phyloP scores from a whole-genome alignment of 1,140 invertebrate species.

The Drosophila biarmipes region DNA sequence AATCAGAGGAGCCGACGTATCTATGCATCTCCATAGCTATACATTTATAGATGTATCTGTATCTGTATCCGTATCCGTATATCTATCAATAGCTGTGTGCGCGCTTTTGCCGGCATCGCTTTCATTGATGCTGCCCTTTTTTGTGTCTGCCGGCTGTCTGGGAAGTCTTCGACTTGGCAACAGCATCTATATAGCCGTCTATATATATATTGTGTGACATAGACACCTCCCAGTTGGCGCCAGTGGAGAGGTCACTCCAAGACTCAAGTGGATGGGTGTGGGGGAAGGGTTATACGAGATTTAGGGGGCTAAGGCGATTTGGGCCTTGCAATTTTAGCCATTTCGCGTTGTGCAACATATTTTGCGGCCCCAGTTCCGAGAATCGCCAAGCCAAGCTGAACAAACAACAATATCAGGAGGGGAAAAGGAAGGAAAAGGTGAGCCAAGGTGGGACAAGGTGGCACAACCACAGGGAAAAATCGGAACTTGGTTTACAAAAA shows the following conservation, averaged over 20 bases:
- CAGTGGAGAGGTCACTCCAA: conserved; percentile 20
- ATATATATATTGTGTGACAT: conserved; percentile 16
- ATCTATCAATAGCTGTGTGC: conserved; percentile 52
- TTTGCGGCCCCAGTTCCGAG: conserved; percentile 37
- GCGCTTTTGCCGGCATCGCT: conserved; percentile 58
- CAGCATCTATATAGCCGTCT: conserved; percentile 43
- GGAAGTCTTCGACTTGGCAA: conserved; percentile 72
- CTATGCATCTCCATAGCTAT: conserved; percentile 33
- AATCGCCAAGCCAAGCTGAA: conserved; percentile 41
- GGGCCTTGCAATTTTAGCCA: conserved; percentile 27
- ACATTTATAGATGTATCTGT: conserved; percentile 30
- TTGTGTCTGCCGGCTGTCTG: conserved; percentile 71
- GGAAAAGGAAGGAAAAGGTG: conserved; percentile 30
- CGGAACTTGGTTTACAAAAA: not conserved
- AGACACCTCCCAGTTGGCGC: conserved; percentile 34
- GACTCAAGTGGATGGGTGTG: not conserved
- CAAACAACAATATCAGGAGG: conserved; percentile 30
- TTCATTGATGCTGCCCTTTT: conserved; percentile 74
- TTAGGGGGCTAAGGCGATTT: conserved; percentile 6
- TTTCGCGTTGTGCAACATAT: conserved; percentile 45
- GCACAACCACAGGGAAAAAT: conserved; percentile 17
- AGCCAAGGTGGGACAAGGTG: conserved; percentile 22
- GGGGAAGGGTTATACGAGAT: not conserved
- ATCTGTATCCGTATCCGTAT: conserved; percentile 35
- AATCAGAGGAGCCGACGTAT: conserved; percentile 49